A percentile compares a stretch with the other conserved stretches of the same genome.
Evolutionary conservation across 1,140 invertebrate genomes (phyloP).

Genomic region (Conus betulinus): DNA sequence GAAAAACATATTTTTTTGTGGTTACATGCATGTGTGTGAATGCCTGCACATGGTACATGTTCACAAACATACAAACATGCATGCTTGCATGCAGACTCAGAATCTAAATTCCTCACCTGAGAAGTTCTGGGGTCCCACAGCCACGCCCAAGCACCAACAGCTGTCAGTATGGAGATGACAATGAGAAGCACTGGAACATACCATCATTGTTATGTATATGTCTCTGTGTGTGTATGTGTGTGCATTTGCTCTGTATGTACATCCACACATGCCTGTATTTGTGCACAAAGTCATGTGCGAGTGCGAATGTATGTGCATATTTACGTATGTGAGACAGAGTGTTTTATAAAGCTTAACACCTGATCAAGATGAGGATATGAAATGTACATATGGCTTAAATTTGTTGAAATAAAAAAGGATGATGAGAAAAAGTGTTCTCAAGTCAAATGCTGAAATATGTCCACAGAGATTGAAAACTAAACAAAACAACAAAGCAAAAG

Average conservation of each 20-base stretch:
- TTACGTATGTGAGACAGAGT: neutral
- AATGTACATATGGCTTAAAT: too few relatives aligned
- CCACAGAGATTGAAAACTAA: too few relatives aligned
- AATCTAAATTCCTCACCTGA: slow-evolving; percentile 47
- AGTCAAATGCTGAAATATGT: too few relatives aligned
- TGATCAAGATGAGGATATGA: too few relatives aligned
- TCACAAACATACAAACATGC: slow-evolving; percentile 9
- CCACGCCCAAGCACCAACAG: slow-evolving; percentile 95
- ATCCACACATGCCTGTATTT: neutral
- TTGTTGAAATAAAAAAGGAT: too few relatives aligned
- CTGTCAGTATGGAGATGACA: slow-evolving; percentile 84
- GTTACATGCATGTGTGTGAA: too few relatives aligned
- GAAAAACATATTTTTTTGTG: too few relatives aligned
- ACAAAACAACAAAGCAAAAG: too few relatives aligned
- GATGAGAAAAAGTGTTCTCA: too few relatives aligned
- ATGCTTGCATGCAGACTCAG: neutral
- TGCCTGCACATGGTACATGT: neutral
- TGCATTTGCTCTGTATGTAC: neutral
- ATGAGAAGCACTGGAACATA: slow-evolving; percentile 30
- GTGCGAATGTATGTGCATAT: neutral
- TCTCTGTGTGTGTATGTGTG: neutral
- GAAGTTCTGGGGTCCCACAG: slow-evolving; percentile 87
- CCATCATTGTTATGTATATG: neutral
- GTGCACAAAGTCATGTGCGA: neutral
- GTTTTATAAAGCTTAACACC: too few relatives aligned